Evolutionary conservation across 2,888 invertebrate genomes (phyloP).

Genomic region (Metalampra italica): DNA sequence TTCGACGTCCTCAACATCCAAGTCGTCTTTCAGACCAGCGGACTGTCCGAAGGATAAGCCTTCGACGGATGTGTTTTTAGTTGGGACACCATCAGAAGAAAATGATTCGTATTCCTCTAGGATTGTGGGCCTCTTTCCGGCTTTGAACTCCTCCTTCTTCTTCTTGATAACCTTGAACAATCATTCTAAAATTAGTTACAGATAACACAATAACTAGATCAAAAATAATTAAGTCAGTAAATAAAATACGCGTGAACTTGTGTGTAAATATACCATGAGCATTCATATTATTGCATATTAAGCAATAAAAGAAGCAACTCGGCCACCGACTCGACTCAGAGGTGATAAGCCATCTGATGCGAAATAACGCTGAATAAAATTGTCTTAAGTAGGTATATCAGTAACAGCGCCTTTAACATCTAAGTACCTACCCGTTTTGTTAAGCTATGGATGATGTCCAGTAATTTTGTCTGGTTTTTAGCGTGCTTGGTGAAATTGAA

Average conservation of each 20-base stretch:
- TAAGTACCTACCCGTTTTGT: constrained; percentile 84
- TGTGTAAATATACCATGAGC: too few species aligned
- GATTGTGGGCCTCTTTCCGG: constrained; percentile 75
- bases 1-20: constrained; percentile 88
- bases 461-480: constrained; percentile 84
- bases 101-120: constrained; percentile 35
- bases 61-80: constrained; percentile 72
- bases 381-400: too few species aligned
- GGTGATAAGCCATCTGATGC: too few species aligned
- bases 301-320: too few species aligned
- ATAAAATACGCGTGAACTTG: too few species aligned
- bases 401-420: background rate
- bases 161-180: constrained; percentile 78
- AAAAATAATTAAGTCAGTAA: too few species aligned
- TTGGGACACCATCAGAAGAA: constrained; percentile 29
- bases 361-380: too few species aligned
- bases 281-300: too few species aligned
- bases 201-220: too few species aligned
- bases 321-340: too few species aligned
- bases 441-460: constrained; percentile 87
- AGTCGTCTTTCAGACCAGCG: constrained; percentile 86
- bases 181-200: background rate
- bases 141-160: constrained; percentile 86
- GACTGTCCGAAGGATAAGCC: constrained; percentile 86
- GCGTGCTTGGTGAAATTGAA: constrained; percentile 88